Evolutionary conservation across 2,888 invertebrate genomes (phyloP).

Genomic region (Melanotus villosus): DNA sequence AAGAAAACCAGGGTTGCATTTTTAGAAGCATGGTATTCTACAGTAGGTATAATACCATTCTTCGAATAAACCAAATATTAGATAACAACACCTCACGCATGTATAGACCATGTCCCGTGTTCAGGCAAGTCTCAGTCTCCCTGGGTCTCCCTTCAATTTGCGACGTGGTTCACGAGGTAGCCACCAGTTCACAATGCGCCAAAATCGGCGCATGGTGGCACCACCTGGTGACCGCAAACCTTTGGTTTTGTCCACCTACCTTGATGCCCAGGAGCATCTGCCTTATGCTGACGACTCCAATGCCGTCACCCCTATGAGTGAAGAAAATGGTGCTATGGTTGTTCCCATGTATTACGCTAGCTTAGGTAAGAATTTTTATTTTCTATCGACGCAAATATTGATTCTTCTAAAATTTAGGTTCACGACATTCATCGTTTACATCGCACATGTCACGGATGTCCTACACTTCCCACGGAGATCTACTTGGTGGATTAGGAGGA

Average conservation of each 20-base stretch:
- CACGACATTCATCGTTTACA: slow-evolving; percentile 95
- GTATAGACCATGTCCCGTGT: slow-evolving; percentile 67
- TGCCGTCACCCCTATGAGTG: slow-evolving; percentile 97
- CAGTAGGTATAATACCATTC: slow-evolving; percentile 50
- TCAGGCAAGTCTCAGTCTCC: slow-evolving; percentile 96
- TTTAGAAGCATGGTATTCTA: slow-evolving; percentile 54
- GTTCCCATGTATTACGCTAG: slow-evolving; percentile 92
- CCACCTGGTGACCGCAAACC: slow-evolving; percentile 93
- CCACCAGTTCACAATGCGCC: slow-evolving; percentile 92
- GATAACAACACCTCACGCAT: slow-evolving; percentile 61
- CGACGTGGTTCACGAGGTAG: slow-evolving; percentile 92
- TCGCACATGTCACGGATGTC: slow-evolving; percentile 95
- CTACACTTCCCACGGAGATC: slow-evolving; percentile 94
- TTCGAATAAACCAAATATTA: slow-evolving; percentile 52
- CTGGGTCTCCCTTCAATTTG: slow-evolving; percentile 96
- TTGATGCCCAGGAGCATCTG: slow-evolving; percentile 94
- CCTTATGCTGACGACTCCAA: slow-evolving; percentile 98
- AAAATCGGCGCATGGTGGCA: slow-evolving; percentile 85
- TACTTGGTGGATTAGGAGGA: slow-evolving; percentile 79
- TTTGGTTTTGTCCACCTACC: slow-evolving; percentile 92
- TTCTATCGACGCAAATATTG: background rate
- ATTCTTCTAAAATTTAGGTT: slow-evolving; percentile 72
- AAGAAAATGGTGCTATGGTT: slow-evolving; percentile 96
- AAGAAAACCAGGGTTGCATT: slow-evolving; percentile 43
- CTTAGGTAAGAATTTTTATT: slow-evolving; percentile 72